Base-by-base conservation (phyloP, 2,888 invertebrate genomes). In the Nemurella pictetii region DNA sequence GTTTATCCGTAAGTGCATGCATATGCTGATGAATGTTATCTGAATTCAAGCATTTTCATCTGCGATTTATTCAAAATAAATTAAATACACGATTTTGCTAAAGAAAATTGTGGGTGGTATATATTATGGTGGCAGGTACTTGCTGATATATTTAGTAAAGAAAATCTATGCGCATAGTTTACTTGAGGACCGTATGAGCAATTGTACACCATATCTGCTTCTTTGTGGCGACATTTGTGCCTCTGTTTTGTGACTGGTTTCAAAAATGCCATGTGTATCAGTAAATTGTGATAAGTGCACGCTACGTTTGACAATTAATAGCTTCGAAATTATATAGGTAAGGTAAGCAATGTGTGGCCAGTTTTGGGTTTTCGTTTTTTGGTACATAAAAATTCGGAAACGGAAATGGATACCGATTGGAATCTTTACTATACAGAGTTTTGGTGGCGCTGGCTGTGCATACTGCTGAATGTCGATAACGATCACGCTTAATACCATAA, bases 31-130 rank as follows among this genome's bases (percentile, higher is more conserved):
- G 55, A 55, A 55, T 55, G 55, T 55, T 55, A 55, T 55, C 55
- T 55, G 20, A 55, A 55, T 55, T 20, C 55, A 25, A 20, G 5
- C 30, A 78, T 29, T 78, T 78, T 27, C 28, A 29, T 80, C 36
- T 25, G 36, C n/a, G 36, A 29, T 0, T 28, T 29, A 28, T 29
- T 36, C 80, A 80, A 35, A 35, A 80, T 80, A 26, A 29, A 80
- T 35, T 35, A 35, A 35, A 80, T 35, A 80, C 80, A 80, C 36
- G 35, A 80, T 80, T 80, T 80, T 55, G 20, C 20, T 12, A 55
- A 55, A 55, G 55, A 55, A 20, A 55, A 55, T 55, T 12, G 55
- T 55, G 55, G 55, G 12, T 1, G 55, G 55, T 55, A 12, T n/a
- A n/a, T n/a, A n/a, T n/a, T n/a, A n/a, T n/a, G 55, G 2, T 7